Evolutionary conservation across 2,797 vertebrate genomes (phyloP), one percentile per base, ranked within the genome.

Genomic region (Pteronotus mesoamericanus): DNA sequence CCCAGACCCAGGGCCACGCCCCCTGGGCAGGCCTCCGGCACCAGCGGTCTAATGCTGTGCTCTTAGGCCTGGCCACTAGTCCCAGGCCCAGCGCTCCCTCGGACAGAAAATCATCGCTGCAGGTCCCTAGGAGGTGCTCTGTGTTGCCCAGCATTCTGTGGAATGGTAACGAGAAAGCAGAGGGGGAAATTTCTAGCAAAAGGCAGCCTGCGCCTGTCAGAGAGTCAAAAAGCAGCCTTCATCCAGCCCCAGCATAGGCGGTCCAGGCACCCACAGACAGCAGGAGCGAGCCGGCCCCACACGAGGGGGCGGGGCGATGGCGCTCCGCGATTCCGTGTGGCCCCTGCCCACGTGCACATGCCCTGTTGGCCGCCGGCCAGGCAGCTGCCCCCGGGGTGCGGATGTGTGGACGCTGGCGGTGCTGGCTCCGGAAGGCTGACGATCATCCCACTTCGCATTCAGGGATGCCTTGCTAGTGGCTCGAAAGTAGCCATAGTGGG

Each of bases 291-390:
- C 46, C 66, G 53, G 10, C 39, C 46, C n/a, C 59, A n/a, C 42
- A 21, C 21, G 14, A 48, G 0, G 8, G 39, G 19, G 55, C 5
- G 34, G 48, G 55, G 44, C 9, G 10, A n/a, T 15, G 8, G 29
- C 24, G 32, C 55, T 10, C 14, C 3, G 16, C 3, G 16, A 32
- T 42, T 42, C 59, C n/a, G 51, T 24, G 29, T 8, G 44, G 68
- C 34, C 51, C 4, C 46, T 14, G 0, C 22, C 34, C 12, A 7
- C 48, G 16, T 1, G 5, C n/a, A 4, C 3, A 53, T 29, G 16
- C 53, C 44, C 55, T 34, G 48, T 69, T 32, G 18, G 74, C 55
- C 12, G 46, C 37, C n/a, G 4, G 8, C 29, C 5, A 19, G 22
- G 44, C 34, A 6, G 66, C 51, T 82, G 44, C 48, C 55, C 2